phyloP scores from a whole-genome alignment of 2,113 vertebrate genomes.

The Eupsittula cactorum region DNA sequence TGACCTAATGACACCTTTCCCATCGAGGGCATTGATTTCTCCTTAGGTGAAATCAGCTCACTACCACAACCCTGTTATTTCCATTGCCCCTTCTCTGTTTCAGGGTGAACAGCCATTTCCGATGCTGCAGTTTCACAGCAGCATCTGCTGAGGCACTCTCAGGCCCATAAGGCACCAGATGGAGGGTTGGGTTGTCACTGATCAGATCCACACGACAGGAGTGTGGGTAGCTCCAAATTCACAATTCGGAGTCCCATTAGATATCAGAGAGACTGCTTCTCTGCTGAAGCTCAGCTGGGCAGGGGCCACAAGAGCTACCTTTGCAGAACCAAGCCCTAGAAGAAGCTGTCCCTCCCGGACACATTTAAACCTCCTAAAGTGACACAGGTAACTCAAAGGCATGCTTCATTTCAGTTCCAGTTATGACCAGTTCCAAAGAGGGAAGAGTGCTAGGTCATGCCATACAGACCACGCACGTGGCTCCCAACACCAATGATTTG shows the following conservation, averaged over 20 bases:
- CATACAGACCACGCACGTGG: neutral
- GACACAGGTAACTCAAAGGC: neutral
- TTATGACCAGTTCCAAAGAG: neutral
- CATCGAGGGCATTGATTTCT: neutral
- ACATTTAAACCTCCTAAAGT: neutral
- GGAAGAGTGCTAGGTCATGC: neutral
- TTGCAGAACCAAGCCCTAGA: neutral
- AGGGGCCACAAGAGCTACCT: neutral
- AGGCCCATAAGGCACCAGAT: neutral
- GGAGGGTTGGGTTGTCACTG: neutral
- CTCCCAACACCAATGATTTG: neutral
- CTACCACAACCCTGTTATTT: neutral
- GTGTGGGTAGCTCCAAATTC: neutral
- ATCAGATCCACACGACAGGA: neutral
- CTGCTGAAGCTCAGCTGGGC: neutral
- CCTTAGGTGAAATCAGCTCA: neutral
- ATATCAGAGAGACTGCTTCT: neutral
- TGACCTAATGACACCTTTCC: neutral
- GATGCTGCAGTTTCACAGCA: fast-evolving
- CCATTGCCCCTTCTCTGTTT: neutral
- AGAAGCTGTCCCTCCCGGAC: neutral
- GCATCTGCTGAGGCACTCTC: neutral
- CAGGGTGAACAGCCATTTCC: neutral
- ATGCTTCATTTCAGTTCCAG: neutral
- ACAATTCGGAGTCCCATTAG: neutral